Base-by-base conservation (phyloP, 1,140 invertebrate species). In the Drosophila parvula region DNA sequence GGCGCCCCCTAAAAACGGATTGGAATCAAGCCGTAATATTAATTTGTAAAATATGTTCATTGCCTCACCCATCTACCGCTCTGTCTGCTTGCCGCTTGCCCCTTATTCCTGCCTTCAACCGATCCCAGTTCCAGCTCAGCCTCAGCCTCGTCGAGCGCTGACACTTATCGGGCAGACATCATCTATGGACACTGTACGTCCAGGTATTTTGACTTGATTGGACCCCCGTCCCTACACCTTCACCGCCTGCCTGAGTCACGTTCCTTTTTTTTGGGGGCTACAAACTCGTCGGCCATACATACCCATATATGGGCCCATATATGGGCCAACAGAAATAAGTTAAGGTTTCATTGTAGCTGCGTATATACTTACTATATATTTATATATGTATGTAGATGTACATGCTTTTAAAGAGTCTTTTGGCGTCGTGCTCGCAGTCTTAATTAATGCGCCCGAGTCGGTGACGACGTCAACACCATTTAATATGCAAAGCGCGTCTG, bases 41-140 rank as follows among this genome's bases (percentile, higher is more conserved):
- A 83, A 83, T 84, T 80, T 83, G 80, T 85, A 69, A 85, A 74
- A 85, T 85, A 70, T 85, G 79, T 78, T 80, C 58, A 44, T 74
- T 67, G 83, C 79, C 83, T 65, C 83, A 73, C 75, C 82, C 74
- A 69, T 53, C 27, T 34, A 57, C 47, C 59, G 2, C 7, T 2
- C 5, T 38, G 44, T 34, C 22, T 11, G 14, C 38, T 34, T 16
- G 11, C 38, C 12, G 14, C 38, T 34, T 16, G 11, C 38, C 12
- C 28, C 28, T 41, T 38, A n/a, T 45, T 40, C 30, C 61, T 40
- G 16, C 7, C 27, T 3, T 16, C 11, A 44, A 44, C 43, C 67
- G 30, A 71, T 71, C 69, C 69, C 69, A 71, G 68, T 73, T 73
- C 18, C 67, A 73, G 61, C 60, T 38, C 58, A 38, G 11, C 32